These are phyloP conservation scores for Tetranychus urticae DNA, from an alignment of 1,140 invertebrate species.

Conservation along the genomic window DNA sequence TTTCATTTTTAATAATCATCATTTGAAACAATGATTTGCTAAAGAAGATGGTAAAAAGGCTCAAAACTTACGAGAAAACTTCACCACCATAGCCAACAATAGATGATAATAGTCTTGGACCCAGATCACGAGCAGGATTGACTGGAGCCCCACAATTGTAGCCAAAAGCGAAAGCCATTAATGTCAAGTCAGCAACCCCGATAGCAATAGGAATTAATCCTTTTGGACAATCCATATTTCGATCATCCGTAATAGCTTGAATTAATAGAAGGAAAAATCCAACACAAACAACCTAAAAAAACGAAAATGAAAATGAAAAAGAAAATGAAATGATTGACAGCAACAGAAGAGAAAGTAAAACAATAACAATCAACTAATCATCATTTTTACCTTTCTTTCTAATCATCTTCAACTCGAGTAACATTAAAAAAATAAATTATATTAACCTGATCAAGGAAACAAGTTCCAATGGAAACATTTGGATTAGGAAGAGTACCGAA, in stretches of 20 bases:
- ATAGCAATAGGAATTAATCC: constrained; percentile 16
- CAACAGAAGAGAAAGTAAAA: too few species aligned
- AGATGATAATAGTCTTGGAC: constrained; percentile 28
- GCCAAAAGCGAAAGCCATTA: constrained; percentile 28
- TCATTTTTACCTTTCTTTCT: too few species aligned
- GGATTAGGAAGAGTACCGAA: constrained; percentile 31
- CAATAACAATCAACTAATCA: too few species aligned
- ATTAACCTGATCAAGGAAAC: constrained; percentile 27
- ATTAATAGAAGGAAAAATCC: constrained; percentile 27
- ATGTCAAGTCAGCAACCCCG: constrained; percentile 11
- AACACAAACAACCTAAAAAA: constrained; percentile 30
- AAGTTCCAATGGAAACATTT: constrained; percentile 20
- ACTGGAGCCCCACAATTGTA: constrained; percentile 34
- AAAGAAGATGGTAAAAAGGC: too few species aligned
- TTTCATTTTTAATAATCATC: too few species aligned
- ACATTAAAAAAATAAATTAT: too few species aligned
- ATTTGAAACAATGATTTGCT: too few species aligned
- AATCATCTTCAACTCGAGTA: too few species aligned
- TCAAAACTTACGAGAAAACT: not conserved
- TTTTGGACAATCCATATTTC: constrained; percentile 15
- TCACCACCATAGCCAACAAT: not conserved
- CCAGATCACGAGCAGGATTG: constrained; percentile 36
- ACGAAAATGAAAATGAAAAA: too few species aligned
- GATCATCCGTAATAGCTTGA: constrained; percentile 28
- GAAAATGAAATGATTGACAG: too few species aligned